Base-by-base conservation (phyloP, 2,888 invertebrate species). In the Psococerastis gibbosa region DNA sequence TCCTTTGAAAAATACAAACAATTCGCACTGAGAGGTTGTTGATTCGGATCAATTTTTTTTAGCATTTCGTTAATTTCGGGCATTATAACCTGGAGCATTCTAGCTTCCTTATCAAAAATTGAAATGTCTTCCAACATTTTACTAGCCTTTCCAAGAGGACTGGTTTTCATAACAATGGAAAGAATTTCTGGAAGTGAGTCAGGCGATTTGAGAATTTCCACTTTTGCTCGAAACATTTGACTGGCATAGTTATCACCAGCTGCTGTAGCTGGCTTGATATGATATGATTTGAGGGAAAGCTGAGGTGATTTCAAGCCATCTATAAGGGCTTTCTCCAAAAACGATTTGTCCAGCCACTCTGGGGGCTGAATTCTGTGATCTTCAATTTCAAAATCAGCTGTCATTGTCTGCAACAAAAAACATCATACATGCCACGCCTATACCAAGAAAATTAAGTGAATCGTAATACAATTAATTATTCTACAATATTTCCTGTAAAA, bases 231-330 rank as follows among this genome's bases (percentile, higher is more conserved):
- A 11, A 38, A 38, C 17, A 38, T 5, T 17, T 13, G 22, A 38
- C 38, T 38, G 38, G 38, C 6, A 11, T 38, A 38, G 38, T 38
- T 38, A 22, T 38, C 38, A 3, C 38, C 38, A 22, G 20, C 38
- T 17, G 38, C 38, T 5, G 22, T 17, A 5, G 38, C 38, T 18
- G 38, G 38, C n/a, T 38, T 38, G 9, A 38, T 38, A 5, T 38
- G 20, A 20, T 4, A 5, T 3, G 17, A 20, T 15, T n/a, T 20
- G 3, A 38, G n/a, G 17, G 17, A 3, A 5, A 38, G 22, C 6
- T 15, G 15, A 20, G 17, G 20, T 17, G 13, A 20, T 20, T 20
- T 20, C 9, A 38, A 38, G n/a, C 38, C 38, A n/a, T 38, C 5
- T 20, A 13, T 16, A 16, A 38, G 6, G 4, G 38, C 6, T 18